Evolutionary conservation across 92 coral and sea anemone genomes (phyloP).

Genomic region (Paragorgia papillata): DNA sequence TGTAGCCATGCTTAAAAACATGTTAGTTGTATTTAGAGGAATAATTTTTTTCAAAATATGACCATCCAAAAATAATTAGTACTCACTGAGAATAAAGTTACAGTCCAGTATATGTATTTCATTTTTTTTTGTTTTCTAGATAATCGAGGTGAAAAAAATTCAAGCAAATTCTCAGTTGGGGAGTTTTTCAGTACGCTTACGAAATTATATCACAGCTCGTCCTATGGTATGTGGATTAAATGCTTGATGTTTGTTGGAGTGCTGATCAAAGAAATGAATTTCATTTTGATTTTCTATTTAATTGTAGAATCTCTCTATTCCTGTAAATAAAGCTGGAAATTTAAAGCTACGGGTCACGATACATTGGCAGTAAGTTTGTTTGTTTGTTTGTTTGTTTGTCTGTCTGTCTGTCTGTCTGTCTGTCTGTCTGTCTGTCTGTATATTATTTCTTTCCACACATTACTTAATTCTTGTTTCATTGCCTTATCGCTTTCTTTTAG

Average conservation of each 20-base stretch:
- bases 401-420: background rate
- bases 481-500: slow-evolving; percentile 41
- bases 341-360: slow-evolving; percentile 81
- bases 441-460: background rate
- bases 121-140: slow-evolving; percentile 45
- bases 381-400: background rate
- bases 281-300: background rate
- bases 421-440: background rate
- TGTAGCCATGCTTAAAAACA: too few species aligned
- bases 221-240: slow-evolving; percentile 67
- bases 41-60: too few species aligned
- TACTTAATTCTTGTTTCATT: background rate
- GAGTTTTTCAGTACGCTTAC: slow-evolving; percentile 70
- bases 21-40: too few species aligned
- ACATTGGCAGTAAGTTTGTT: slow-evolving; percentile 88
- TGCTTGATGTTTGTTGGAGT: background rate
- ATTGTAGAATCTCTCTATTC: slow-evolving; percentile 80
- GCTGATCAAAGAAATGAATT: background rate
- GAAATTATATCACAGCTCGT: slow-evolving; percentile 87
- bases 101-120: too few species aligned
- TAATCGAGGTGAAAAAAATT: slow-evolving; percentile 88
- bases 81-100: too few species aligned
- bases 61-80: background rate
- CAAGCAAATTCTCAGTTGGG: slow-evolving; percentile 85
- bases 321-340: slow-evolving; percentile 92